Conservation (phyloP, 2,797 vertebrate genomes). For the Melanotaenia boesemani region DNA sequence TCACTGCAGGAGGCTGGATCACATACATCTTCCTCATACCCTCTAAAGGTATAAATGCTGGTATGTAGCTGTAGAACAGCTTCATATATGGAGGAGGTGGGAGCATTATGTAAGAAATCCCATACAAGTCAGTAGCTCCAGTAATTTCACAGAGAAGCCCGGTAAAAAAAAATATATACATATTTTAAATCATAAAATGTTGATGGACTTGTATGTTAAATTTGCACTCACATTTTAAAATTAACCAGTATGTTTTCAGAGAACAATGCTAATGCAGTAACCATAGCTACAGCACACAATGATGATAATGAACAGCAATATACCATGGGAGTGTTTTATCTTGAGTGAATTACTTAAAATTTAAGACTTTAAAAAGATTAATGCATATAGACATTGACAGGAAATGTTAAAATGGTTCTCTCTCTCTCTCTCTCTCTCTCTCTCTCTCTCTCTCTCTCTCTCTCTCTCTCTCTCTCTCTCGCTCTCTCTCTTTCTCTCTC, state of each 20-base stretch:
- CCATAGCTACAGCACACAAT: conserved; percentile 12
- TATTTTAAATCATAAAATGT: not conserved
- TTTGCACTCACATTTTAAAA: not conserved
- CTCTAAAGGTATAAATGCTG: conserved; percentile 12
- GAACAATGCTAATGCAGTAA: not conserved
- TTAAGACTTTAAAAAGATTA: conserved; percentile 24
- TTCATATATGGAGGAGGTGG: conserved; percentile 6
- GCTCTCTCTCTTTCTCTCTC: conserved; percentile 6
- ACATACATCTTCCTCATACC: conserved; percentile 36
- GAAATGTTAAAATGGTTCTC: not conserved
- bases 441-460: not conserved
- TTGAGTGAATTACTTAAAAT: conserved; percentile 22
- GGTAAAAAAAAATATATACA: not conserved
- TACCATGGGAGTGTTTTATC: not conserved
- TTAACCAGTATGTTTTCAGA: not conserved
- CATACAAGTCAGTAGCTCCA: not conserved
- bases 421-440: not conserved
- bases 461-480: conserved; percentile 7
- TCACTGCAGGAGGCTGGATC: conserved; percentile 30
- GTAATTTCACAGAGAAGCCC: not conserved
- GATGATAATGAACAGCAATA: not conserved
- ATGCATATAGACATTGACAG: conserved; percentile 14
- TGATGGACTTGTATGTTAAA: not conserved
- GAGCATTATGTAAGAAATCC: conserved; percentile 15
- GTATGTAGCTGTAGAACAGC: conserved; percentile 13